phyloP scores from a whole-genome alignment of 2,797 vertebrate genomes.

The Pelobates cultripes region DNA sequence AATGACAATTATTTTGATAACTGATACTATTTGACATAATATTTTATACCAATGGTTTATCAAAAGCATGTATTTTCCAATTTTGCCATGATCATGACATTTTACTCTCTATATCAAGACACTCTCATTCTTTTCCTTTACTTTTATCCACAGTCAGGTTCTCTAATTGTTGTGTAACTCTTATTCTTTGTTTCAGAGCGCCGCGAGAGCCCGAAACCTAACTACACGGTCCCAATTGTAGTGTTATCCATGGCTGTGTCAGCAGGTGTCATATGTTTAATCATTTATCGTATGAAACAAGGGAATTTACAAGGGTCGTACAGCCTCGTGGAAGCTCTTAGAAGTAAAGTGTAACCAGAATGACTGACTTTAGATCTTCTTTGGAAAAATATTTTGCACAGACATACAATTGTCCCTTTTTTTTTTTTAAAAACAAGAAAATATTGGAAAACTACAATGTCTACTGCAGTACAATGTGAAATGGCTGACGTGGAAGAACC shows the following conservation, averaged over 20 bases:
- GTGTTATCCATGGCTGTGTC: constrained; percentile 65
- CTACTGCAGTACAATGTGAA: not conserved
- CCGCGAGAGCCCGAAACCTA: constrained; percentile 55
- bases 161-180: not conserved
- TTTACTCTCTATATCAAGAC: too few species aligned
- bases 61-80: too few species aligned
- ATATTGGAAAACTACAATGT: not conserved
- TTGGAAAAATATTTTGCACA: not conserved
- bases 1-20: too few species aligned
- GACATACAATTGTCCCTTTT: too few species aligned
- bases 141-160: too few species aligned
- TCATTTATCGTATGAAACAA: constrained; percentile 71
- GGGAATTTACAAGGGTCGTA: constrained; percentile 75
- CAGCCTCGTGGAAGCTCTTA: constrained; percentile 71
- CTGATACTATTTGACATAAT: too few species aligned
- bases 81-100: too few species aligned
- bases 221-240: constrained; percentile 64
- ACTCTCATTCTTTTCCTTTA: too few species aligned
- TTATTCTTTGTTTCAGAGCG: constrained; percentile 64
- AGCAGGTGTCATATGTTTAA: constrained; percentile 57
- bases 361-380: not conserved
- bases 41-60: too few species aligned
- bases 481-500: not conserved
- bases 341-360: constrained; percentile 64
- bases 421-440: too few species aligned